phyloP scores from a whole-genome alignment of 2,888 invertebrate species.

The Caenorhabditis afra region DNA sequence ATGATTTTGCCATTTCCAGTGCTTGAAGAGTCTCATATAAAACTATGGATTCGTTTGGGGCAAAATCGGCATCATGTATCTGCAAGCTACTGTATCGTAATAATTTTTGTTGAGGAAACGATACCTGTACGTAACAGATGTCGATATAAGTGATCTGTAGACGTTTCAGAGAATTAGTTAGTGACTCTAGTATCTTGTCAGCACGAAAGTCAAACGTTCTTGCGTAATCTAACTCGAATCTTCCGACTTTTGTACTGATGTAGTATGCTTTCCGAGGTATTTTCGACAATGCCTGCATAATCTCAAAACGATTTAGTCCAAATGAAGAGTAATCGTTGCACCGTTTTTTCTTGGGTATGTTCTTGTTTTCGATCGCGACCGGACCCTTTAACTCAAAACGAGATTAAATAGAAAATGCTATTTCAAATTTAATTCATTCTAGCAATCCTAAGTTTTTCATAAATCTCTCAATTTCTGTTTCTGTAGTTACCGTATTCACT shows the following conservation, averaged over 20 bases:
- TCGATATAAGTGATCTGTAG: slow-evolving; percentile 90
- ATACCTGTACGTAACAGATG: slow-evolving; percentile 87
- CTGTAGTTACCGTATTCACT: too few species aligned
- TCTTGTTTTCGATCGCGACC: too few species aligned
- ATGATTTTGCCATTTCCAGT: slow-evolving; percentile 86
- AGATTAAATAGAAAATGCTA: too few species aligned
- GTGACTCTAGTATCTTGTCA: slow-evolving; percentile 87
- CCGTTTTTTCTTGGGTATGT: too few species aligned
- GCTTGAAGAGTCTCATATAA: slow-evolving; percentile 89
- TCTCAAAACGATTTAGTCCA: too few species aligned
- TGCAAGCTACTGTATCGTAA: slow-evolving; percentile 81
- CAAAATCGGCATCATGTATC: slow-evolving; percentile 95
- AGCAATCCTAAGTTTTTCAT: too few species aligned
- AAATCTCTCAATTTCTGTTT: too few species aligned
- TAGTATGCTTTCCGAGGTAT: slow-evolving; percentile 90
- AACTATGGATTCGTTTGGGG: slow-evolving; percentile 86
- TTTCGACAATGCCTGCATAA: slow-evolving; percentile 85
- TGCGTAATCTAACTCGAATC: slow-evolving; percentile 86
- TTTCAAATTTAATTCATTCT: too few species aligned
- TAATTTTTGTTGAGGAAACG: background rate
- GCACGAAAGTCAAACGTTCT: slow-evolving; percentile 91
- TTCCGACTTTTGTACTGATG: slow-evolving; percentile 90
- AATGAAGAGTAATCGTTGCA: too few species aligned
- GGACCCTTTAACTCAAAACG: too few species aligned
- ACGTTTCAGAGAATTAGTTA: slow-evolving; percentile 87